phyloP scores from a whole-genome alignment of 2,797 vertebrate species.

The Sebastes diploproa region DNA sequence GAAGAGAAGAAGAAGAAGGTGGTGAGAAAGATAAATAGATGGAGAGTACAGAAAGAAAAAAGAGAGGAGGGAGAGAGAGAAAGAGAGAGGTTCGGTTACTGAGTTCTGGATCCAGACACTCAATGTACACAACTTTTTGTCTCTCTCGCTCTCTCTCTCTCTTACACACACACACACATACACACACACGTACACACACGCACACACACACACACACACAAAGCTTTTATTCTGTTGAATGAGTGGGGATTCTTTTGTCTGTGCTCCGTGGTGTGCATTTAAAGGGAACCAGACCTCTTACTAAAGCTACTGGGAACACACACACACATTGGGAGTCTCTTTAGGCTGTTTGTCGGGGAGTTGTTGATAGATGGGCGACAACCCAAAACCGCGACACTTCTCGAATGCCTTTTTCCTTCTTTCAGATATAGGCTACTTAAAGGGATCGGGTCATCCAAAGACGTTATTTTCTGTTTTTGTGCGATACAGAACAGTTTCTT shows the following conservation, averaged over 20 bases:
- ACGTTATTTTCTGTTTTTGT: not conserved
- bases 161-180: too few species aligned
- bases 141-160: conserved; percentile 1
- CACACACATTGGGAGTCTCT: not conserved
- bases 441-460: not conserved
- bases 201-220: conserved; percentile 51
- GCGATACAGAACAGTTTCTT: too few species aligned
- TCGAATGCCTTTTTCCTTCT: not conserved
- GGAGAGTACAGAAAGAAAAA: not conserved
- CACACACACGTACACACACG: not conserved
- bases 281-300: conserved; percentile 77
- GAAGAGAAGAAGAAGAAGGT: conserved; percentile 4
- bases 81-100: conserved; percentile 3
- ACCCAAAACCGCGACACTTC: not conserved
- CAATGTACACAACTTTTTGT: conserved; percentile 54
- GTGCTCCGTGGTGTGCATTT: conserved; percentile 74
- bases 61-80: not conserved
- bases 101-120: conserved; percentile 44
- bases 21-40: conserved; percentile 6
- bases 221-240: conserved; percentile 75
- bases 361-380: not conserved
- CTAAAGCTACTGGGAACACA: conserved; percentile 22
- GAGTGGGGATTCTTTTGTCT: conserved; percentile 77
- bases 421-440: not conserved
- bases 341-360: not conserved